Evolutionary conservation across 2,113 vertebrate species (phyloP).

Genomic region (Ctenodactylus gundi): DNA sequence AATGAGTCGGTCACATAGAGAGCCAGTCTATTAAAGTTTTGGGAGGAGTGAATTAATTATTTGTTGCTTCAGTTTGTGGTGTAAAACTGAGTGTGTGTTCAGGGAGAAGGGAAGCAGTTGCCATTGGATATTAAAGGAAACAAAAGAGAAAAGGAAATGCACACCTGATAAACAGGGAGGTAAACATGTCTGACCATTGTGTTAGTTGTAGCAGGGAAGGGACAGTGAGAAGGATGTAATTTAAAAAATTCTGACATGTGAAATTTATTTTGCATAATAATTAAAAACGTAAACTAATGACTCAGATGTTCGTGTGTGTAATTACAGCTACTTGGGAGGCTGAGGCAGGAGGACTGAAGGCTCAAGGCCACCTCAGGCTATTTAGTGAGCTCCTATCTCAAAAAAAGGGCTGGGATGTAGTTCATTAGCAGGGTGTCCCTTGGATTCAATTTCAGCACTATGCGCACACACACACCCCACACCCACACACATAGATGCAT

Average conservation of each 20-base stretch:
- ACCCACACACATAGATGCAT: neutral
- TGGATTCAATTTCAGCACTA: neutral
- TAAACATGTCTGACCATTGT: neutral
- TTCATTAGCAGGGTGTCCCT: neutral
- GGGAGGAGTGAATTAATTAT: conserved; percentile 53
- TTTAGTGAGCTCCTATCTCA: neutral
- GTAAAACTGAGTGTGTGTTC: conserved; percentile 6
- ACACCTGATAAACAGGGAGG: neutral
- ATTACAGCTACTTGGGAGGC: no score
- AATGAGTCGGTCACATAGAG: conserved; percentile 6
- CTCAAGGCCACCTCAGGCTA: neutral
- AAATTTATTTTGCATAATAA: conserved; percentile 12
- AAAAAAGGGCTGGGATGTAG: neutral
- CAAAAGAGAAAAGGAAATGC: conserved; percentile 37
- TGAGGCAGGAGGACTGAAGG: neutral
- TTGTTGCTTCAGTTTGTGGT: conserved; percentile 47
- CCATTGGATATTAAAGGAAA: conserved; percentile 6
- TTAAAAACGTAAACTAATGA: neutral
- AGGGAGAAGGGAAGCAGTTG: neutral
- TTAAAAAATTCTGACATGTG: neutral
- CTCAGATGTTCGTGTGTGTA: neutral
- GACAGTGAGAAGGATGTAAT: neutral
- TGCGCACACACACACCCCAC: neutral
- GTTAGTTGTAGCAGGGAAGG: neutral
- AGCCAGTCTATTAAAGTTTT: conserved; percentile 34